A percentile compares a stretch with the other conserved stretches of the same genome.
Conservation (phyloP, 2,888 invertebrate genomes). For the Euzetes globulus region DNA sequence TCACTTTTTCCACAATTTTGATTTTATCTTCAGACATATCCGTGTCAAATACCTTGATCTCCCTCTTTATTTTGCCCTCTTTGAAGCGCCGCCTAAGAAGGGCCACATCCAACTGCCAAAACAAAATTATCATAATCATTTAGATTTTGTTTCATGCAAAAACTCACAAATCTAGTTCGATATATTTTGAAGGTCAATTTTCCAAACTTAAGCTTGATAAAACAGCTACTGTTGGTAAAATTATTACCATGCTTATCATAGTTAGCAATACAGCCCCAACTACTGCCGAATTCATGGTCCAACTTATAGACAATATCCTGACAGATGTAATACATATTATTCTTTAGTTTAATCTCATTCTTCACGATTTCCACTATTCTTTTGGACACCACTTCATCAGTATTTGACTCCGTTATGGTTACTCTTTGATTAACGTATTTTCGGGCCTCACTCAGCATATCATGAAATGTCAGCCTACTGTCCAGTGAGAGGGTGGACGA, state of each 20-base stretch:
- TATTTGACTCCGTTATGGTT: not conserved
- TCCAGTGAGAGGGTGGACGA: not conserved
- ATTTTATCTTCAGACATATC: not conserved
- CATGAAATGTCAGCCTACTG: not conserved
- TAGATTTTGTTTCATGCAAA: not conserved
- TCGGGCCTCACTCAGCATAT: not conserved
- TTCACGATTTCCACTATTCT: not conserved
- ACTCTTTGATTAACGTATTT: not conserved
- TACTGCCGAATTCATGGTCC: not conserved
- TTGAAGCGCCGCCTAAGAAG: not conserved
- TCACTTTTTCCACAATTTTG: not conserved
- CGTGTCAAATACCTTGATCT: not conserved
- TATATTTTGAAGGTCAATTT: not conserved
- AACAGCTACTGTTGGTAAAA: not conserved
- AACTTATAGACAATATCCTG: not conserved
- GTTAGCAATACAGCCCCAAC: not conserved
- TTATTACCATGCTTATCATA: constrained; percentile 1
- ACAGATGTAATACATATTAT: not conserved
- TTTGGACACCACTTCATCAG: not conserved
- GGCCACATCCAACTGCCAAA: not conserved
- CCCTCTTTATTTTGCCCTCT: not conserved
- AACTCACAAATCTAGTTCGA: not conserved
- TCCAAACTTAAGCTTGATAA: not conserved
- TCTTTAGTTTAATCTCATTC: not conserved
- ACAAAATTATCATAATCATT: not conserved